phyloP scores from a whole-genome alignment of 2,797 vertebrate species.

The Cyprinella venusta region DNA sequence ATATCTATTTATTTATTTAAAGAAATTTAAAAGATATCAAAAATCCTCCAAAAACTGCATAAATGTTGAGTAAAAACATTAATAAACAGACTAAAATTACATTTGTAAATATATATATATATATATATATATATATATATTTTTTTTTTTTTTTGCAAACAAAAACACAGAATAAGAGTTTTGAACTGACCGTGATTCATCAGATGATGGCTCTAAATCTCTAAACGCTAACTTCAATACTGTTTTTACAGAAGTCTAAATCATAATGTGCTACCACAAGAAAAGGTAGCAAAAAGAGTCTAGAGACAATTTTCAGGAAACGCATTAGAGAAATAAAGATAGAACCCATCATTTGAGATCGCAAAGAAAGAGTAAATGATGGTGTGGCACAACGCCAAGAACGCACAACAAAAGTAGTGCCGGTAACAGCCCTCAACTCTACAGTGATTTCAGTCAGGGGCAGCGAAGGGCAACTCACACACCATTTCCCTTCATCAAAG shows the following conservation, averaged over 20 bases:
- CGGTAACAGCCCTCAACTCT: not conserved
- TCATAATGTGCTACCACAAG: not conserved
- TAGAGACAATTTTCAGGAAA: not conserved
- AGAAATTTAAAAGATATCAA: no score
- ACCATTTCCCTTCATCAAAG: slow-evolving; percentile 65
- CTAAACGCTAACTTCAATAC: not conserved
- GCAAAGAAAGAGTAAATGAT: not conserved
- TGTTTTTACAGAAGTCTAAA: not conserved
- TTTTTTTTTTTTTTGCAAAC: no score
- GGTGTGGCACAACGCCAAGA: not conserved
- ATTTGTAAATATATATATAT: no score
- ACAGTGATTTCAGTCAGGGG: slow-evolving; percentile 50
- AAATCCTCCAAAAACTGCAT: no score
- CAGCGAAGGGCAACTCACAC: slow-evolving; percentile 56
- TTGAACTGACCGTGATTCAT: not conserved
- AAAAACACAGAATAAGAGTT: not conserved
- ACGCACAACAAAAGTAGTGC: slow-evolving; percentile 4
- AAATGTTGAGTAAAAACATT: no score
- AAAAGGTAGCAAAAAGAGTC: not conserved
- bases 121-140: no score
- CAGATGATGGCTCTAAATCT: not conserved
- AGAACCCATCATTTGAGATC: not conserved
- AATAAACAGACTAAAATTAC: no score
- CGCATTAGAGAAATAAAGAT: not conserved
- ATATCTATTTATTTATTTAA: no score